phyloP scores from a whole-genome alignment of 2,888 invertebrate genomes.

The Dolichomitus sp. region DNA sequence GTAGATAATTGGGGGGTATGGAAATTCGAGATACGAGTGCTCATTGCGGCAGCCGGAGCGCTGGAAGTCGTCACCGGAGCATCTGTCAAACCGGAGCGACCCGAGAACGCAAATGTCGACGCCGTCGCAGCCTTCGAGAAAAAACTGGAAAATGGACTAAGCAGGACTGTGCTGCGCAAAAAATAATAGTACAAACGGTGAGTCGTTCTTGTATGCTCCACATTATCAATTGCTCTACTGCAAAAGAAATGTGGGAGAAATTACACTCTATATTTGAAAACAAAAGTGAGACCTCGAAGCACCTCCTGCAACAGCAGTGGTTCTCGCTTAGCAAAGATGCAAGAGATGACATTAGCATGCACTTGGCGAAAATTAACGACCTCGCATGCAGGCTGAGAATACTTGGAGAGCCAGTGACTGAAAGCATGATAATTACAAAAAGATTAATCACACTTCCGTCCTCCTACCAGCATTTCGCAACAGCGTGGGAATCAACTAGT shows the following conservation, averaged over 20 bases:
- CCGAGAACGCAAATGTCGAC: no score
- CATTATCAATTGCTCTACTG: constrained; percentile 72
- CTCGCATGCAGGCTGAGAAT: no score
- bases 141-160: constrained; percentile 60
- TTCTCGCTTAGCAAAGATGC: no score
- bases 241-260: constrained; percentile 76
- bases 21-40: constrained; percentile 57
- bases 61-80: constrained; percentile 38
- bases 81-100: constrained; percentile 14
- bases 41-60: constrained; percentile 36
- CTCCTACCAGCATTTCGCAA: no score
- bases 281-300: constrained; percentile 71
- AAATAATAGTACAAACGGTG: constrained; percentile 64
- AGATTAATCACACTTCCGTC: no score
- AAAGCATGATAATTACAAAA: no score
- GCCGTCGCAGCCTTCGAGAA: no score
- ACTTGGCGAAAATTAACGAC: no score
- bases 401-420: no score
- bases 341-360: no score
- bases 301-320: no score
- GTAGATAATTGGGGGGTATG: constrained; percentile 53
- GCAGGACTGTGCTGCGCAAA: constrained; percentile 65
- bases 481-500: no score
- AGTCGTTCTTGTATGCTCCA: constrained; percentile 57
- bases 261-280: constrained; percentile 73